A percentile compares a stretch with the other conserved stretches of the same genome.
Conservation (phyloP, 2,888 invertebrate species). For the Nephrotoma guestfalica region DNA sequence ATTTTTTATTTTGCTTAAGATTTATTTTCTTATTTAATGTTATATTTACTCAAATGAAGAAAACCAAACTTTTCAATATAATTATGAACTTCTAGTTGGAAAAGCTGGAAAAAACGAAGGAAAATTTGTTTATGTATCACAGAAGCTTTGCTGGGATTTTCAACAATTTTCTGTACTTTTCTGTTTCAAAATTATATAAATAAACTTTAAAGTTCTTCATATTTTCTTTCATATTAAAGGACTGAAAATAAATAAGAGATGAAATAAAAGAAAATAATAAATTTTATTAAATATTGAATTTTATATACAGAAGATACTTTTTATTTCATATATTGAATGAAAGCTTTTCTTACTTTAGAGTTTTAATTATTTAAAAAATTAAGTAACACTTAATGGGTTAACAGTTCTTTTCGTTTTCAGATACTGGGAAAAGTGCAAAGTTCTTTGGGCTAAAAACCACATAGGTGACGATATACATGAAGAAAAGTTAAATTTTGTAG, state of each 20-base stretch:
- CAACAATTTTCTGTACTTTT: background rate
- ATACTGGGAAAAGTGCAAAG: background rate
- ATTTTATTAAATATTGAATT: no score
- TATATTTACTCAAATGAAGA: background rate
- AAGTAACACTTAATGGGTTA: background rate
- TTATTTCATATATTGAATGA: no score
- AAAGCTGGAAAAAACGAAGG: background rate
- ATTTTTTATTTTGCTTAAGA: background rate
- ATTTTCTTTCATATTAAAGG: background rate
- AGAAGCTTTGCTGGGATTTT: background rate
- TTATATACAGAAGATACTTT: no score
- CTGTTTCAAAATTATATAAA: background rate
- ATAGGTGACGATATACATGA: no score
- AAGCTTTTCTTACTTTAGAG: background rate
- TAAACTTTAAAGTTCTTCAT: background rate
- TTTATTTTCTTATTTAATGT: background rate
- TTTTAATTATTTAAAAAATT: background rate
- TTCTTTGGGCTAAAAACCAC: no score
- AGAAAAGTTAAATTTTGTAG: no score
- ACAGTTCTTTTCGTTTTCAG: background rate
- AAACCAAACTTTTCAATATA: background rate
- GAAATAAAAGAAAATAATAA: background rate
- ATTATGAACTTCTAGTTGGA: background rate
- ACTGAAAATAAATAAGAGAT: background rate
- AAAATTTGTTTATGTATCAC: background rate